Base-by-base conservation (phyloP, 37 sponge, comb jelly and placozoan genomes). In the Crambe crambe region DNA sequence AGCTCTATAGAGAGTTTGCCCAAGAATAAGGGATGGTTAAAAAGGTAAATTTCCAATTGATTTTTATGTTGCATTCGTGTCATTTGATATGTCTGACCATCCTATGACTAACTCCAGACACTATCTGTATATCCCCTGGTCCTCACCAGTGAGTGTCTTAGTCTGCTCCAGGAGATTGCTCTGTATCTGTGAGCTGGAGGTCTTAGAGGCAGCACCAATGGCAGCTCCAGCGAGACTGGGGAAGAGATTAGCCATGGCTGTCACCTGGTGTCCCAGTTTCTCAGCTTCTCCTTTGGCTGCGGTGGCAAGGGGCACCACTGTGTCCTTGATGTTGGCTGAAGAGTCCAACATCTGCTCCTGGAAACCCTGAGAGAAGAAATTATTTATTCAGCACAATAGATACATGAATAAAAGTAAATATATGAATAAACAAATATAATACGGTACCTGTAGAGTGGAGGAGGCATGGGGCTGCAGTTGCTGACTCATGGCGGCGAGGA, bases 201-300 rank as follows among this genome's bases (percentile, higher is more conserved):
- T 93, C 77, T 83, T 85, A 2, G 94, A 93, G 42, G 95, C 95
- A 15, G 91, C 87, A 0, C 98, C 98, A 73, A 98, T 88, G 62
- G 96, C 93, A 15, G 94, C 89, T 23, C 77, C 81, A 2, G 94
- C 83, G 21, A 98, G 74, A 1, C 76, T 68, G 3, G 90, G 88
- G 79, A 98, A 91, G 65, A 85, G 75, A 70, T 90, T 93, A 27
- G 87, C 76, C 70, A 97, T 75, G 38, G 91, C 82, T 9, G 83
- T 82, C 38, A 97, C 97, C 31, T 82, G 74, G 85, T 98, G 98
- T 27, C 96, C 98, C 1, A 98, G 92, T 57, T 93, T 98, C 89
- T 98, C 98, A 1, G 98, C 91, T 61, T 98, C 96, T 17, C 91
- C 86, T 76, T 95, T 93, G 31, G 98, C 95, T 37, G 98, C 91